Evolutionary conservation across 2,113 vertebrate genomes (phyloP).

Genomic region (Neolamprologus tretocephalus): DNA sequence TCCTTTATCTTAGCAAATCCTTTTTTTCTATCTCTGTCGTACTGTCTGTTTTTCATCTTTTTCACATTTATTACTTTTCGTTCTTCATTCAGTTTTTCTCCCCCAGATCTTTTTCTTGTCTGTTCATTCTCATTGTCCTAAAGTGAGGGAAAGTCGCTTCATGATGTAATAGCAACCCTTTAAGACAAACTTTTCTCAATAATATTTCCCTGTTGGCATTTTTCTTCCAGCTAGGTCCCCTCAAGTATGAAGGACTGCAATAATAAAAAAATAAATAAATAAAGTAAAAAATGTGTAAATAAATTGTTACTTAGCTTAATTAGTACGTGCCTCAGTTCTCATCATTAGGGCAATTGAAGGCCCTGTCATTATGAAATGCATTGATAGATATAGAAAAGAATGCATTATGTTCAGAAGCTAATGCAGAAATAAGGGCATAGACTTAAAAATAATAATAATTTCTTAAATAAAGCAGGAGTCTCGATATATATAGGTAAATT

Average conservation of each 20-base stretch:
- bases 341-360: not conserved
- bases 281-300: not conserved
- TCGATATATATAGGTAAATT: fast-evolving
- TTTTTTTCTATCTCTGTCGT: not conserved
- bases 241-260: not conserved
- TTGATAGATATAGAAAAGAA: not conserved
- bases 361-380: fast-evolving
- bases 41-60: conserved; percentile 11
- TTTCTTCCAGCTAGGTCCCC: not conserved
- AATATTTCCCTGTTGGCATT: not conserved
- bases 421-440: not conserved
- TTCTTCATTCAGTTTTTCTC: not conserved
- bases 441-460: not conserved
- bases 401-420: not conserved
- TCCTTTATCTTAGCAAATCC: not conserved
- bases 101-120: not conserved
- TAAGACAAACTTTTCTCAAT: not conserved
- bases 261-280: not conserved
- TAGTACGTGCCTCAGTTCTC: not conserved
- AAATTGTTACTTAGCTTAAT: not conserved
- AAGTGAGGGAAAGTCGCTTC: not conserved
- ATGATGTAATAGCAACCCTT: not conserved
- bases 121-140: not conserved
- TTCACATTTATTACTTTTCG: conserved; percentile 9
- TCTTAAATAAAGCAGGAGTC: not conserved